Conservation (phyloP, 2,797 vertebrate species). For the Arrhamphus sclerolepis region DNA sequence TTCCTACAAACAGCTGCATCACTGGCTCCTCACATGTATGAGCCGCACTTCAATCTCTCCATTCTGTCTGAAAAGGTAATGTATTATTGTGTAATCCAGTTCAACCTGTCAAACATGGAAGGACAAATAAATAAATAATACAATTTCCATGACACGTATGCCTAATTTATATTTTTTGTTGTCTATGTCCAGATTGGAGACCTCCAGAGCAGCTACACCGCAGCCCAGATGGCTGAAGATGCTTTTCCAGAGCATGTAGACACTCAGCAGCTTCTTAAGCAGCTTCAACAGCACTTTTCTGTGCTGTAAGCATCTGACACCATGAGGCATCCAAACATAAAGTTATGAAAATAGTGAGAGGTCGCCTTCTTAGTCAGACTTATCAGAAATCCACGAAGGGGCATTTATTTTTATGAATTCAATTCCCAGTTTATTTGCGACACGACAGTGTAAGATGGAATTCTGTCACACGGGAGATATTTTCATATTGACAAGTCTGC, state of each 20-base stretch:
- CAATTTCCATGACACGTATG: not conserved
- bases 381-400: slow-evolving; percentile 12
- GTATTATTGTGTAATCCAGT: not conserved
- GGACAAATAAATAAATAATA: not conserved
- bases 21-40: slow-evolving; percentile 93
- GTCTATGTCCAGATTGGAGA: slow-evolving; percentile 88
- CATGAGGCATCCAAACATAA: not conserved
- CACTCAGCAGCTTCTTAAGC: slow-evolving; percentile 91
- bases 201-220: slow-evolving; percentile 93
- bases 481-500: no score
- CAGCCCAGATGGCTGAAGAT: slow-evolving; percentile 89
- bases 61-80: slow-evolving; percentile 93
- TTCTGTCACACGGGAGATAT: not conserved
- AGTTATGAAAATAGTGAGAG: slow-evolving; percentile 4
- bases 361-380: slow-evolving; percentile 2
- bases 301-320: slow-evolving; percentile 77
- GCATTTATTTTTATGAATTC: slow-evolving; percentile 13
- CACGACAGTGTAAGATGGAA: not conserved
- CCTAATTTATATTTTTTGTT: slow-evolving; percentile 8
- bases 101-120: not conserved
- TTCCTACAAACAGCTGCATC: slow-evolving; percentile 93
- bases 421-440: slow-evolving; percentile 16
- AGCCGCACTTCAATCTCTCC: slow-evolving; percentile 95
- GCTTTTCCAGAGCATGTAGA: slow-evolving; percentile 94
- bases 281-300: slow-evolving; percentile 91